Evolutionary conservation across 2,797 vertebrate species (phyloP).

Genomic region (Prionace glauca): DNA sequence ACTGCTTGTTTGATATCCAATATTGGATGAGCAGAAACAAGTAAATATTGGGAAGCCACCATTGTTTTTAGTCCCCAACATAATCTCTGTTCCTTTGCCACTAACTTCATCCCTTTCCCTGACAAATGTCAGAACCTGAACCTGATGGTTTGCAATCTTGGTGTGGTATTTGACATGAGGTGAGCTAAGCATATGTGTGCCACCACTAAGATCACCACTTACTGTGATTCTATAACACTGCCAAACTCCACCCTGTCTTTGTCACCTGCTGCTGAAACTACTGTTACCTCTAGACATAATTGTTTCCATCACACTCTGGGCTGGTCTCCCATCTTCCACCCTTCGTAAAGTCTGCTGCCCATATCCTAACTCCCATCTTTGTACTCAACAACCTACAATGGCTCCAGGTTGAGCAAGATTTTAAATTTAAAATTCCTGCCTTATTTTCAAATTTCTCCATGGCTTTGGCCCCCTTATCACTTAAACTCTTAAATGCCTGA

Average conservation of each 20-base stretch:
- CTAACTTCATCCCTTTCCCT: neutral
- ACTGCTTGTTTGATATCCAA: neutral
- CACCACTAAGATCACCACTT: too few species aligned
- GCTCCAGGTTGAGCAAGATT: neutral
- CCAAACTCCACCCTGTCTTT: too few species aligned
- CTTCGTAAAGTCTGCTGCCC: neutral
- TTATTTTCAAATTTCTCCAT: neutral
- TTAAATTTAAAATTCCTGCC: neutral
- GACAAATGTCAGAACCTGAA: neutral
- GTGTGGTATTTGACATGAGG: too few species aligned
- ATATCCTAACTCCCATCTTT: neutral
- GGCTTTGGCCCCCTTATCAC: neutral
- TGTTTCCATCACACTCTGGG: neutral
- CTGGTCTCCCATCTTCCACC: neutral
- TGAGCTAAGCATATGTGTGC: too few species aligned
- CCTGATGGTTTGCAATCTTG: too few species aligned
- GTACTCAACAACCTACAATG: too few species aligned
- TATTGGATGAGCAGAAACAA: neutral
- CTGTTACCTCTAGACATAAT: neutral
- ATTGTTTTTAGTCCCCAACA: neutral
- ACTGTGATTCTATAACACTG: too few species aligned
- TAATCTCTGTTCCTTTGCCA: neutral
- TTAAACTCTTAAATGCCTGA: neutral
- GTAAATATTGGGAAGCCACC: neutral
- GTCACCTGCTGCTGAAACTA: too few species aligned